These are phyloP conservation scores for Tragelaphus imberbis DNA, from an alignment of 2,113 vertebrate genomes.

Conservation along the genomic window DNA sequence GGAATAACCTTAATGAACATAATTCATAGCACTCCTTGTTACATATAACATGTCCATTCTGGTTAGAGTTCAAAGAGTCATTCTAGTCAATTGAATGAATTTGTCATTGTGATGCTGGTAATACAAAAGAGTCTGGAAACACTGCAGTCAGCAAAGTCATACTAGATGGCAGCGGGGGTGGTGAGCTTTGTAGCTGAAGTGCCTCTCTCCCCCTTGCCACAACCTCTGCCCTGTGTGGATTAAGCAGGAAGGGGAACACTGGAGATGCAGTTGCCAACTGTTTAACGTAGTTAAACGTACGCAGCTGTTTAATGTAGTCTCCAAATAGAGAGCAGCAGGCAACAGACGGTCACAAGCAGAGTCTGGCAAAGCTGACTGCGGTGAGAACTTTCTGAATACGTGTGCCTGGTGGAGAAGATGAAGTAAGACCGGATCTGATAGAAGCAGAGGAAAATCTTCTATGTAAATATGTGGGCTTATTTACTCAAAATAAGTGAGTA, in stretches of 20 bases:
- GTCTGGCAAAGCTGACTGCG: neutral
- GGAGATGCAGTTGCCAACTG: neutral
- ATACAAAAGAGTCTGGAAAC: neutral
- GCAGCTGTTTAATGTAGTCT: neutral
- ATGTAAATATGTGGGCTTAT: neutral
- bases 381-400: neutral
- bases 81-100: constrained; percentile 14
- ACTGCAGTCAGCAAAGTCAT: neutral
- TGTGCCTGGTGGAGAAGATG: neutral
- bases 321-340: neutral
- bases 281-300: neutral
- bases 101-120: neutral
- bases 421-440: neutral
- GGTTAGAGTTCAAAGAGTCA: constrained; percentile 12
- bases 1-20: constrained; percentile 22
- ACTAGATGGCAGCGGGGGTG: neutral
- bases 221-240: neutral
- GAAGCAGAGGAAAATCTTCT: neutral
- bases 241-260: neutral
- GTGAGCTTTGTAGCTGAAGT: neutral
- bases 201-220: neutral
- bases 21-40: neutral
- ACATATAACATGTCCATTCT: neutral
- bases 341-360: neutral
- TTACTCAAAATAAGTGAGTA: neutral